phyloP scores from a whole-genome alignment of 2,797 vertebrate genomes.

The Arnoldichthys spilopterus region DNA sequence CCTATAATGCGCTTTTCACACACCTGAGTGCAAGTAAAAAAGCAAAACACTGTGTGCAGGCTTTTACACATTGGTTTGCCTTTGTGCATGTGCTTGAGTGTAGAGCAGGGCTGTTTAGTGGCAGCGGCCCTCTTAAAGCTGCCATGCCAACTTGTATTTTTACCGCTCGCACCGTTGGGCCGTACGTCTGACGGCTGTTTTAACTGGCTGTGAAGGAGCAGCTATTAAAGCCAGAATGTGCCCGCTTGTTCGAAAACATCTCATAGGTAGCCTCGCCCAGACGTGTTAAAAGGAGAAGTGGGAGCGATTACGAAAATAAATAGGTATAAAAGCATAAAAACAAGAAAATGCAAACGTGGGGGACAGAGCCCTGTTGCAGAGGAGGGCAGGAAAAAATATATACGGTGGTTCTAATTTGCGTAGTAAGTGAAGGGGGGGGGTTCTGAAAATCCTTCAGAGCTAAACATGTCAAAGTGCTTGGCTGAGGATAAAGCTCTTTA shows the following conservation, averaged over 20 bases:
- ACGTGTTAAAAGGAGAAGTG: slow-evolving; percentile 46
- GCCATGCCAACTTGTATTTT: slow-evolving; percentile 51
- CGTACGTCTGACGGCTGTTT: slow-evolving; percentile 42
- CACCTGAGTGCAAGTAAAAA: background rate
- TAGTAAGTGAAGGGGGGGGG: background rate
- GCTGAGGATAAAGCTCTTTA: slow-evolving; percentile 21
- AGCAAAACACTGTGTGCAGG: background rate
- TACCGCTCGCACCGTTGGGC: slow-evolving; percentile 21
- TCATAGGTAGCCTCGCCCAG: slow-evolving; percentile 49
- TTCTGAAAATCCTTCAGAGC: slow-evolving; percentile 12
- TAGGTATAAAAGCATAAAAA: background rate
- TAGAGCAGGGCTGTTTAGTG: background rate
- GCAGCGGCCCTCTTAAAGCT: slow-evolving; percentile 17
- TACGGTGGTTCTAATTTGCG: background rate
- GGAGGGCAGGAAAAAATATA: no score
- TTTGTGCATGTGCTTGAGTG: background rate
- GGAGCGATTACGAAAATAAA: slow-evolving; percentile 39
- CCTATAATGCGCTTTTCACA: slow-evolving; percentile 8
- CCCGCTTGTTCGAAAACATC: slow-evolving; percentile 39
- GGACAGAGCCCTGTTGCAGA: background rate
- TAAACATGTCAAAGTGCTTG: slow-evolving; percentile 10
- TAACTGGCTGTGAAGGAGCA: slow-evolving; percentile 40
- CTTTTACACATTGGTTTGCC: background rate
- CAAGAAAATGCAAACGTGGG: background rate
- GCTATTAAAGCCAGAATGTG: slow-evolving; percentile 42